Conservation (phyloP, 1,140 invertebrate species). For the Mya arenaria region DNA sequence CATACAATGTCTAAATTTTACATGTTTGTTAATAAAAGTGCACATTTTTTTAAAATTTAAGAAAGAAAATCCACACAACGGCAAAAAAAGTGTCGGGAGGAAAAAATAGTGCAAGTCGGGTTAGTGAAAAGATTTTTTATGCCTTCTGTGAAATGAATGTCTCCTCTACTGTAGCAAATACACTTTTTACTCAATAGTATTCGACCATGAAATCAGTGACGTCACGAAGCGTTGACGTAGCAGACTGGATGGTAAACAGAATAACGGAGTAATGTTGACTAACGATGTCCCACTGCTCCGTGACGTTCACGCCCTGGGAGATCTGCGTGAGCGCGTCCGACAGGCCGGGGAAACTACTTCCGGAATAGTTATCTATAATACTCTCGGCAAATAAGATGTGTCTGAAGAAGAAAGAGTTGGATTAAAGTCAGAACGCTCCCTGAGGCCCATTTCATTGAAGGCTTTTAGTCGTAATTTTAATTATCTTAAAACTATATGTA, state of each 20-base stretch:
- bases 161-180: too few species aligned
- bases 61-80: too few species aligned
- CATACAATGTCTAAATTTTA: too few species aligned
- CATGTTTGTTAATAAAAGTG: too few species aligned
- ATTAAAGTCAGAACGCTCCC: neutral
- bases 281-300: conserved; percentile 66
- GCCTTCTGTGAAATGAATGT: too few species aligned
- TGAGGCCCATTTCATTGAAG: too few species aligned
- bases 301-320: conserved; percentile 42
- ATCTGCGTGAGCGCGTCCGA: conserved; percentile 77
- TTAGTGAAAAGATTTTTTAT: too few species aligned
- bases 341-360: conserved; percentile 81
- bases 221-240: conserved; percentile 69
- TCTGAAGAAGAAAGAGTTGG: conserved; percentile 64
- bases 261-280: conserved; percentile 72
- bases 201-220: conserved; percentile 66
- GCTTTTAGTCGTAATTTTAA: too few species aligned
- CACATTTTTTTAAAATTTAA: too few species aligned
- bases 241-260: conserved; percentile 69
- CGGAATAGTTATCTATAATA: conserved; percentile 77
- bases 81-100: too few species aligned
- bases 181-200: conserved; percentile 33
- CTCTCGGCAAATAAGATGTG: conserved; percentile 81
- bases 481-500: too few species aligned
- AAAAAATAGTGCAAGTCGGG: too few species aligned